These are phyloP conservation scores for Homalodisca vitripennis DNA, from an alignment of 1,140 invertebrate genomes.

Conservation along the genomic window DNA sequence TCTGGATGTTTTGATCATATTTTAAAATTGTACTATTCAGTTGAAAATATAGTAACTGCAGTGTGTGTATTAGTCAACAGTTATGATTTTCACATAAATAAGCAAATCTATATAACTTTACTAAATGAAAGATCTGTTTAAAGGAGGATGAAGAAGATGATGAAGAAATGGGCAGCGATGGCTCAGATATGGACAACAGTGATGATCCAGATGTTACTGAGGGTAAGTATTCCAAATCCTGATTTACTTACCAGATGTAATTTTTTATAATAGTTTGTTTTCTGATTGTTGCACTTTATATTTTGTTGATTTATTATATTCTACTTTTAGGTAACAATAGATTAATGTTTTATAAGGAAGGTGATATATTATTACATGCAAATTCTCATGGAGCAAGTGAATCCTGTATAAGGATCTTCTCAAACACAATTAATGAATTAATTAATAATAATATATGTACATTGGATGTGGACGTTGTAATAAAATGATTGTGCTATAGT, in stretches of 20 bases:
- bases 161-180: slow-evolving; percentile 42
- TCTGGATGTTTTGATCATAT: too few species aligned
- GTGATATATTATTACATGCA: background rate
- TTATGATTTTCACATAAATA: too few species aligned
- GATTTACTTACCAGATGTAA: slow-evolving; percentile 20
- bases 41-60: too few species aligned
- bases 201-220: slow-evolving; percentile 33
- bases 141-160: slow-evolving; percentile 42
- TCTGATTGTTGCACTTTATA: background rate
- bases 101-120: too few species aligned
- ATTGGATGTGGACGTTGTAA: too few species aligned
- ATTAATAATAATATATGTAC: too few species aligned
- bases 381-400: background rate
- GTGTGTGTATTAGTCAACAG: too few species aligned
- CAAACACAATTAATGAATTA: too few species aligned
- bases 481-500: too few species aligned
- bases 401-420: background rate
- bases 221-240: slow-evolving; percentile 25
- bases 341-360: background rate
- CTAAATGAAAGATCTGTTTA: too few species aligned
- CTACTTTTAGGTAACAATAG: background rate
- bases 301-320: background rate
- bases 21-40: too few species aligned
- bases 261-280: background rate
- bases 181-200: slow-evolving; percentile 31